These are phyloP conservation scores for Dasypus novemcinctus DNA, from an alignment of 2,113 vertebrate genomes.

Conservation along the genomic window DNA sequence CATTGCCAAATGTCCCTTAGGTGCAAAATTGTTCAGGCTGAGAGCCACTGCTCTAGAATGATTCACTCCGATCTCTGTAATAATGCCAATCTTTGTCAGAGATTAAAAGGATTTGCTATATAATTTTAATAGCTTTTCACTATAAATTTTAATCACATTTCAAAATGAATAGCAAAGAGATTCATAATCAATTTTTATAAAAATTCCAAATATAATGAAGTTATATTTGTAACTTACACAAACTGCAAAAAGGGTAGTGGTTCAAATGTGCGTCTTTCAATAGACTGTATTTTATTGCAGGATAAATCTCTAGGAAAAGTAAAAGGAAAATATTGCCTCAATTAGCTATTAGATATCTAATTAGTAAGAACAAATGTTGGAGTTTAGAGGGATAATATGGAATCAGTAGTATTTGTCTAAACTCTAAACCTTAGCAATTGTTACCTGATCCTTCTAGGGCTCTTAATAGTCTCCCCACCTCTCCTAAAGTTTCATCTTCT, in stretches of 20 bases:
- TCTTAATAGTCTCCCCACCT: neutral
- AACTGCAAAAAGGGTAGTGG: constrained; percentile 71
- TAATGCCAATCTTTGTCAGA: neutral
- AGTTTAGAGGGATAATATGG: neutral
- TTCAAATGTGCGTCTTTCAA: constrained; percentile 74
- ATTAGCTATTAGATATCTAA: neutral
- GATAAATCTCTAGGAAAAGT: constrained; percentile 79
- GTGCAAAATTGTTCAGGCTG: neutral
- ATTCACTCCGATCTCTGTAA: neutral
- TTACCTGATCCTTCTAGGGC: neutral
- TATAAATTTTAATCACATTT: neutral
- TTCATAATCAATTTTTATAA: neutral
- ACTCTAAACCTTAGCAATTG: neutral
- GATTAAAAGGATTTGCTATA: neutral
- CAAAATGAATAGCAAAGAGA: constrained; percentile 11
- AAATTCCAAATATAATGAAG: neutral
- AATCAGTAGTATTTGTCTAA: neutral
- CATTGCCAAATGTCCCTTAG: neutral
- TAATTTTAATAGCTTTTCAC: constrained; percentile 1
- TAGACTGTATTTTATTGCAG: constrained; percentile 69
- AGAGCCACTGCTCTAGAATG: neutral
- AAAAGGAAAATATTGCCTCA: constrained; percentile 41
- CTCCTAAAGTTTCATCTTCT: neutral
- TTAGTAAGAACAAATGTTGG: neutral
- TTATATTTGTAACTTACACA: constrained; percentile 71